Conservation (phyloP, 2,888 invertebrate genomes). For the Cyclophora albipunctata region DNA sequence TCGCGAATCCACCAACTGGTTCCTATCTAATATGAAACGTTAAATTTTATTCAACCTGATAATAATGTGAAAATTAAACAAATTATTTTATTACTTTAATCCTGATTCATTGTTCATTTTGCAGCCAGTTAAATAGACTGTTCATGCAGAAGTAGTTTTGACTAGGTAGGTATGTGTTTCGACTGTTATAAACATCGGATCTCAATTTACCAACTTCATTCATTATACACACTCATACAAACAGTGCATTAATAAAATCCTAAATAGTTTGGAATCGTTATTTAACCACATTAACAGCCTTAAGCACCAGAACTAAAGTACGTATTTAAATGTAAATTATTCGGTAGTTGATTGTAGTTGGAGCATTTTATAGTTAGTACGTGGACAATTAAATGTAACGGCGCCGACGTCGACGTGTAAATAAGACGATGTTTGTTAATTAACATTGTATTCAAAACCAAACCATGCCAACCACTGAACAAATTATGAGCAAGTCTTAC, state of each 20-base stretch:
- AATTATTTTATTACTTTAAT: no score
- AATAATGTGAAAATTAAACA: conserved; percentile 20
- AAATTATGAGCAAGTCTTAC: conserved; percentile 21
- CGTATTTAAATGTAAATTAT: conserved; percentile 4
- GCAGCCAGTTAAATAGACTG: no score
- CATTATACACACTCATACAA: neutral
- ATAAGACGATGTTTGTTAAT: conserved; percentile 11
- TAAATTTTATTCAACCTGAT: conserved; percentile 33
- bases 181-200: neutral
- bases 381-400: conserved; percentile 7
- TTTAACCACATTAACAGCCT: conserved; percentile 4
- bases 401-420: conserved; percentile 1
- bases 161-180: neutral
- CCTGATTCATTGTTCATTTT: no score
- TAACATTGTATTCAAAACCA: conserved; percentile 10
- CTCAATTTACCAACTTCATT: neutral
- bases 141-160: no score
- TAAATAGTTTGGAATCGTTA: conserved; percentile 6
- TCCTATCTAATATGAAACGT: conserved; percentile 35
- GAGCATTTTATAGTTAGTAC: conserved; percentile 7
- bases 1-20: conserved; percentile 37
- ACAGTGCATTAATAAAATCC: neutral
- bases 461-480: conserved; percentile 10
- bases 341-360: conserved; percentile 5
- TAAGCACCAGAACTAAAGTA: conserved; percentile 4